phyloP scores from a whole-genome alignment of 2,888 invertebrate species.

The Heliothis peltigera region DNA sequence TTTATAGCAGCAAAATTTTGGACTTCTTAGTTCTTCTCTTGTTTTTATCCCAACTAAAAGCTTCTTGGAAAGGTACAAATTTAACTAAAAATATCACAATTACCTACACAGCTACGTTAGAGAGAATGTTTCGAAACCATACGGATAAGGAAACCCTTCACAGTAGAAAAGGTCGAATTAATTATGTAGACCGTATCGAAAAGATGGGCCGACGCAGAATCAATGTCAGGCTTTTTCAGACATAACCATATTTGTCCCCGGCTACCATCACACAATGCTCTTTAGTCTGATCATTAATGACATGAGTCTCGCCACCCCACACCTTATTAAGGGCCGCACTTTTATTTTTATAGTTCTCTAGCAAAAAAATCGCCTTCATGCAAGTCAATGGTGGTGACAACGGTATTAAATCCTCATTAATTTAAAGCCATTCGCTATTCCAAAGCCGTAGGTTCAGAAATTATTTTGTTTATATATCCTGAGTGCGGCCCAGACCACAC shows the following conservation, averaged over 20 bases:
- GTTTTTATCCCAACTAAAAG: conserved; percentile 22
- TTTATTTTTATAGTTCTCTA: conserved; percentile 67
- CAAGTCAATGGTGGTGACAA: conserved; percentile 73
- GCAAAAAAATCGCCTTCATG: conserved; percentile 70
- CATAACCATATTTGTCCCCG: conserved; percentile 57
- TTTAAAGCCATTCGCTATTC: conserved; percentile 46
- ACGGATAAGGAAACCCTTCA: conserved; percentile 44
- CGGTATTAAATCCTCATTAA: conserved; percentile 59
- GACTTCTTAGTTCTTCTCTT: conserved; percentile 11
- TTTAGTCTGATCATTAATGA: conserved; percentile 71
- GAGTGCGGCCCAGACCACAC: conserved; percentile 27
- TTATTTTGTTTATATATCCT: conserved; percentile 50
- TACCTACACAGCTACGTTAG: conserved; percentile 18
- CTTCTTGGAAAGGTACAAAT: conserved; percentile 25
- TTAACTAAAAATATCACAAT: conserved; percentile 26
- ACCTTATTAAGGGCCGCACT: conserved; percentile 71
- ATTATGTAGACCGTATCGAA: conserved; percentile 59
- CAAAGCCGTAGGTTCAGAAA: conserved; percentile 46
- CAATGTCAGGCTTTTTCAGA: conserved; percentile 65
- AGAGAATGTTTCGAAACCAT: conserved; percentile 24
- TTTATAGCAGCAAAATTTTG: not conserved
- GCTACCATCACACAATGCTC: conserved; percentile 48
- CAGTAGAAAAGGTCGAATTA: conserved; percentile 55
- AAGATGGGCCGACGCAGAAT: conserved; percentile 53
- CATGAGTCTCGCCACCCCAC: conserved; percentile 63